phyloP scores from a whole-genome alignment of 2,888 invertebrate genomes.

The Euplagia quadripunctaria region DNA sequence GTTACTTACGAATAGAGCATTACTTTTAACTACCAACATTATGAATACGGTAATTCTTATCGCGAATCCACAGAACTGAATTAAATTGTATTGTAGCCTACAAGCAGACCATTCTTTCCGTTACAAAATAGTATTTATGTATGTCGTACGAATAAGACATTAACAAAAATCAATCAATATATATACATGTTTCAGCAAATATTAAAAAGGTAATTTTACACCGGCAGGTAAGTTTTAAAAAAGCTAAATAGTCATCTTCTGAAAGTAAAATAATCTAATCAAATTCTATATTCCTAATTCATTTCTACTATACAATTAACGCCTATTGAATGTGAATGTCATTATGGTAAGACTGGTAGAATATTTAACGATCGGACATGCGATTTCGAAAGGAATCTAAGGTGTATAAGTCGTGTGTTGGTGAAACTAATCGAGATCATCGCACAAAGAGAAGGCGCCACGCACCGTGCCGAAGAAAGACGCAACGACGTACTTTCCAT shows the following conservation, averaged over 20 bases:
- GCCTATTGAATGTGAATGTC: slow-evolving; percentile 13
- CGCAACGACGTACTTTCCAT: slow-evolving; percentile 71
- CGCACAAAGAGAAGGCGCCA: slow-evolving; percentile 72
- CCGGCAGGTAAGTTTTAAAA: too few relatives aligned
- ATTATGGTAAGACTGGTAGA: slow-evolving; percentile 44
- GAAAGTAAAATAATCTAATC: not conserved
- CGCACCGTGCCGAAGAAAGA: slow-evolving; percentile 68
- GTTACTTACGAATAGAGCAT: not conserved
- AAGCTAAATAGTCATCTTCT: not conserved
- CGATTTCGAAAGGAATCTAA: slow-evolving; percentile 54
- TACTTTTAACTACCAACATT: not conserved
- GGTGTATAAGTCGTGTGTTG: slow-evolving; percentile 60
- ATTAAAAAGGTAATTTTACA: too few relatives aligned
- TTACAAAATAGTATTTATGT: not conserved
- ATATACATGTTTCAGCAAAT: not conserved
- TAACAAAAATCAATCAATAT: not conserved
- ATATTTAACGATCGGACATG: slow-evolving; percentile 37
- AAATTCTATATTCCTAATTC: not conserved
- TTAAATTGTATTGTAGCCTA: not conserved
- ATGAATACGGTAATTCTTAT: not conserved
- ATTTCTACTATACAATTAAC: slow-evolving; percentile 6
- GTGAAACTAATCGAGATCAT: slow-evolving; percentile 78
- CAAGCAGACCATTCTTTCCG: not conserved
- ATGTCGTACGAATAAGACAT: too few relatives aligned
- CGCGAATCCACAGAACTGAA: not conserved